Conservation (phyloP, 2,888 invertebrate species). For the Callimorpha dominula region DNA sequence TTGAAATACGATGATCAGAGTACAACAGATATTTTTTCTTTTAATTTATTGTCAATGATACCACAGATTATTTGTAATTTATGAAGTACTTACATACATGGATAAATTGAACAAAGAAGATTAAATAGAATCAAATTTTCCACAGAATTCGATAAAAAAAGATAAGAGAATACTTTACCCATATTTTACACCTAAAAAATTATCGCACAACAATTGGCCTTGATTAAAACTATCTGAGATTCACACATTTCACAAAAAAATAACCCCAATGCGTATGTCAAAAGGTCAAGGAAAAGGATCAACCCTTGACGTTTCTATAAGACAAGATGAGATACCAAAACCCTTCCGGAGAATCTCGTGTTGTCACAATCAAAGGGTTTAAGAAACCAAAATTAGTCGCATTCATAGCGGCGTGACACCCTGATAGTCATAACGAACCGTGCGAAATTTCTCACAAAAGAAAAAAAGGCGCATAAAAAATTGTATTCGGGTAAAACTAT, state of each 20-base stretch:
- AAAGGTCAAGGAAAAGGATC: slow-evolving; percentile 77
- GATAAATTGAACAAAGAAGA: slow-evolving; percentile 19
- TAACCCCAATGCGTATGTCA: slow-evolving; percentile 61
- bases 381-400: slow-evolving; percentile 79
- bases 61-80: slow-evolving; percentile 6
- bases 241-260: slow-evolving; percentile 70
- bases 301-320: slow-evolving; percentile 72
- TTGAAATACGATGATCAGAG: neutral
- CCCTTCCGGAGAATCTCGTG: slow-evolving; percentile 68
- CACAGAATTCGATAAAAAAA: slow-evolving; percentile 23
- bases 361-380: slow-evolving; percentile 67
- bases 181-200: slow-evolving; percentile 36
- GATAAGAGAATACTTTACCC: slow-evolving; percentile 9
- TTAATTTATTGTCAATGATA: neutral
- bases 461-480: slow-evolving; percentile 52
- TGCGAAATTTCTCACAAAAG: slow-evolving; percentile 81
- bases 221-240: slow-evolving; percentile 71
- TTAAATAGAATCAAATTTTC: slow-evolving; percentile 25
- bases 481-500: slow-evolving; percentile 51
- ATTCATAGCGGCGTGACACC: slow-evolving; percentile 79
- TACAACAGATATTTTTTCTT: neutral
- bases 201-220: slow-evolving; percentile 56
- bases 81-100: slow-evolving; percentile 17
- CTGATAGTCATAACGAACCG: slow-evolving; percentile 77
- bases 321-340: slow-evolving; percentile 73